These are phyloP conservation scores for Eufriesea mexicana DNA, from an alignment of 1,140 invertebrate genomes.

Conservation along the genomic window DNA sequence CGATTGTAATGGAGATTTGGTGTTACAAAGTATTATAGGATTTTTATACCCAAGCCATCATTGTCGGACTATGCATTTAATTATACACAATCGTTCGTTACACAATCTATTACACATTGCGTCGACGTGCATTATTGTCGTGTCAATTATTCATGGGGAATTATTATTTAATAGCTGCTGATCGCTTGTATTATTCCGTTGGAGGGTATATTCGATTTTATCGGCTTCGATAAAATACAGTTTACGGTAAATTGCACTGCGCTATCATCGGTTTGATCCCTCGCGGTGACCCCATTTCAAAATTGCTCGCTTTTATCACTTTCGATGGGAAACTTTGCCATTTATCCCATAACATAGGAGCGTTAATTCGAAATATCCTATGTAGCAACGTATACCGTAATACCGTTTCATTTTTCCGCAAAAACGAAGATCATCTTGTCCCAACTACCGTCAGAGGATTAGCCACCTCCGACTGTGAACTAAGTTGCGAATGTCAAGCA, in stretches of 20 bases:
- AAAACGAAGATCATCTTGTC: too few relatives aligned
- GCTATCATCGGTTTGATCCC: conserved; percentile 36
- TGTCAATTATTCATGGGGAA: conserved; percentile 20
- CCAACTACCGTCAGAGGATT: too few relatives aligned
- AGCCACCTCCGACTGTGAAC: too few relatives aligned
- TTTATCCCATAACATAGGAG: not conserved
- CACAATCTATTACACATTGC: conserved; percentile 3
- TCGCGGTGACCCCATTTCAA: conserved; percentile 19
- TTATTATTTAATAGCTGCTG: conserved; percentile 43
- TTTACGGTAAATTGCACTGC: conserved; percentile 34
- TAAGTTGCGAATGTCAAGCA: too few relatives aligned
- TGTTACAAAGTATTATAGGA: not conserved
- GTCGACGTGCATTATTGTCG: not conserved
- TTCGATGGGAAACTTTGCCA: not conserved
- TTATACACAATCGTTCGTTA: not conserved
- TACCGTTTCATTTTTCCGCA: too few relatives aligned
- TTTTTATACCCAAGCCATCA: not conserved
- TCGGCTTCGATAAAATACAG: conserved; percentile 39
- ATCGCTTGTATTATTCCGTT: conserved; percentile 21
- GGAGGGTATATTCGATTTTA: conserved; percentile 24
- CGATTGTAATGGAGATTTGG: too few relatives aligned
- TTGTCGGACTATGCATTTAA: not conserved
- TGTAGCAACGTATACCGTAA: too few relatives aligned
- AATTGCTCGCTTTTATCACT: conserved; percentile 37
- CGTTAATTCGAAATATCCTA: not conserved